phyloP scores from a whole-genome alignment of 1,140 invertebrate species.

The Calliopsis andreniformis region DNA sequence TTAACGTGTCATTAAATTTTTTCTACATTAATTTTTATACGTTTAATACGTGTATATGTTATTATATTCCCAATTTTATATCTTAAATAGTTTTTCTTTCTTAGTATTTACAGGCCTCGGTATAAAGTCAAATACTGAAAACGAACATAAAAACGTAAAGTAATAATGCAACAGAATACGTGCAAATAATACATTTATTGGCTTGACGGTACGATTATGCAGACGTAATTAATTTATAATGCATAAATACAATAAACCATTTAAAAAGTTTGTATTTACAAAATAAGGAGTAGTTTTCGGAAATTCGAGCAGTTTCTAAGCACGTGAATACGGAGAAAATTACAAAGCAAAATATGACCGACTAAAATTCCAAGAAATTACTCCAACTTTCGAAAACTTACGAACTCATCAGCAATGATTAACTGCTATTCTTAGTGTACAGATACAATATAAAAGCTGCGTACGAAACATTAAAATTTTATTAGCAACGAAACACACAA shows the following conservation, averaged over 20 bases:
- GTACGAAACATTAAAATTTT: slow-evolving; percentile 36
- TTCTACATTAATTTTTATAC: too few species aligned
- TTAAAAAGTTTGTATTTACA: slow-evolving; percentile 50
- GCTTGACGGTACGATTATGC: slow-evolving; percentile 31
- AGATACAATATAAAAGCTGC: slow-evolving; percentile 48
- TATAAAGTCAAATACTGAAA: too few species aligned
- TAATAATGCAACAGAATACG: slow-evolving; percentile 24
- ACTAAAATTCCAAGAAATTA: slow-evolving; percentile 14
- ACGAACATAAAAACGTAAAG: slow-evolving; percentile 6
- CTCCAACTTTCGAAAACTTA: slow-evolving; percentile 63
- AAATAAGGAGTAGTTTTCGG: slow-evolving; percentile 56
- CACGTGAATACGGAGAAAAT: neutral
- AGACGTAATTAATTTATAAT: slow-evolving; percentile 40
- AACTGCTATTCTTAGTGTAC: slow-evolving; percentile 32
- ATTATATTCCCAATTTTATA: too few species aligned
- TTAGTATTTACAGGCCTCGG: too few species aligned
- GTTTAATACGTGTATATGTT: too few species aligned
- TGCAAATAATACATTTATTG: slow-evolving; percentile 49
- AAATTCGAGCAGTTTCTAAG: slow-evolving; percentile 54
- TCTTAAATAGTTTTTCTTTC: too few species aligned
- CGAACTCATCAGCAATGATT: slow-evolving; percentile 21
- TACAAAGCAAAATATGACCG: slow-evolving; percentile 7
- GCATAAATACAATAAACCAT: slow-evolving; percentile 46
- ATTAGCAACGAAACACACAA: slow-evolving; percentile 34
- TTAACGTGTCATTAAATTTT: too few species aligned